Evolutionary conservation across 2,888 invertebrate genomes (phyloP).

Genomic region (Xanthostigma xanthostigma): DNA sequence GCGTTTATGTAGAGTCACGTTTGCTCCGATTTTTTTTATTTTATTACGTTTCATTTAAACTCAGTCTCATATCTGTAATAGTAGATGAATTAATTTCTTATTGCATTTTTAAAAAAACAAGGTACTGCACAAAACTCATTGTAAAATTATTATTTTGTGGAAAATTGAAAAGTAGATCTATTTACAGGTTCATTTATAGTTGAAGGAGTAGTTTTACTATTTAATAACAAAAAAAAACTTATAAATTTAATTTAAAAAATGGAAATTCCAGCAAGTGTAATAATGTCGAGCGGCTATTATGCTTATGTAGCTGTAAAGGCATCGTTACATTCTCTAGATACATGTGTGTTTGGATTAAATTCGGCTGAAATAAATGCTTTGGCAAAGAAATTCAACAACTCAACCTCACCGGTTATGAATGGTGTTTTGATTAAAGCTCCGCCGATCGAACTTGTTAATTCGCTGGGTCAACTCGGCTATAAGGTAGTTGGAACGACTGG

Average conservation of each 20-base stretch:
- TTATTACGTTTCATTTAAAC: neutral
- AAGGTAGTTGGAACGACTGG: constrained; percentile 63
- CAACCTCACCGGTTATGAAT: constrained; percentile 46
- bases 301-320: constrained; percentile 68
- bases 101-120: too few relatives aligned
- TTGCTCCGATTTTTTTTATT: neutral
- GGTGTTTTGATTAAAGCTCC: constrained; percentile 55
- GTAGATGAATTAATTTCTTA: too few relatives aligned
- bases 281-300: constrained; percentile 36
- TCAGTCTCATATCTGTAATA: too few relatives aligned
- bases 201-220: constrained; percentile 6
- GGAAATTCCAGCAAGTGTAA: constrained; percentile 28
- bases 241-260: constrained; percentile 13
- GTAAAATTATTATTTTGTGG: too few relatives aligned
- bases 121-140: too few relatives aligned
- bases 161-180: too few relatives aligned
- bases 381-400: constrained; percentile 49
- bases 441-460: constrained; percentile 55
- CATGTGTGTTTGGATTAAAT: constrained; percentile 61
- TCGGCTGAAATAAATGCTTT: constrained; percentile 54
- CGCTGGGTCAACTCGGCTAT: constrained; percentile 62
- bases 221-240: constrained; percentile 6
- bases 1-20: neutral
- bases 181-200: neutral
- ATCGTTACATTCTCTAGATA: constrained; percentile 58